Evolutionary conservation across 2,888 invertebrate species (phyloP).

Genomic region (Euspilapteryx auroguttella): DNA sequence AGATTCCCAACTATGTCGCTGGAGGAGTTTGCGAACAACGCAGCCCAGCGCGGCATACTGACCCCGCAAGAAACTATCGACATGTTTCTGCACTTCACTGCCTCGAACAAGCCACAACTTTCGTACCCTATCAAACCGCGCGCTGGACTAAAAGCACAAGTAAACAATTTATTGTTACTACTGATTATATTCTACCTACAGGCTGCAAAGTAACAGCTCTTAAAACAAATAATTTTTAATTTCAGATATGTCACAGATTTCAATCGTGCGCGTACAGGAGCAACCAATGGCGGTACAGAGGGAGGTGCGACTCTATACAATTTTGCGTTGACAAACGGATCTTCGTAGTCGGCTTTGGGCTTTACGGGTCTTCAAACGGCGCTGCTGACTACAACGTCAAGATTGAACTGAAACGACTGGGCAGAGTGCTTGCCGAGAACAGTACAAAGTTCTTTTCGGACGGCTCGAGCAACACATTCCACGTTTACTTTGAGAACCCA

Average conservation of each 20-base stretch:
- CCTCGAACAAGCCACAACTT: conserved; percentile 80
- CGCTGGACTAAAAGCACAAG: conserved; percentile 86
- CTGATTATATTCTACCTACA: too few species aligned
- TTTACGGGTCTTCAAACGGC: conserved; percentile 95
- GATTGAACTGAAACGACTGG: conserved; percentile 89
- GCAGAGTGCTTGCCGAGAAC: conserved; percentile 86
- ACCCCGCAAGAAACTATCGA: conserved; percentile 93
- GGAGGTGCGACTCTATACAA: conserved; percentile 94
- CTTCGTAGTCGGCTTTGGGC: conserved; percentile 93
- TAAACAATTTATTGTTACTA: too few species aligned
- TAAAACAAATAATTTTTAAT: conserved; percentile 12
- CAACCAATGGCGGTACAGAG: conserved; percentile 97
- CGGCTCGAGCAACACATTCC: conserved; percentile 94
- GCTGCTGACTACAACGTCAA: conserved; percentile 94
- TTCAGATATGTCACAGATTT: conserved; percentile 90
- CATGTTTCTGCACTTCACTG: conserved; percentile 93
- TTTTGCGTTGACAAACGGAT: conserved; percentile 95
- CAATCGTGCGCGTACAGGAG: conserved; percentile 95
- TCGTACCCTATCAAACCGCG: conserved; percentile 82
- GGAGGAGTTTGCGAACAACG: conserved; percentile 90
- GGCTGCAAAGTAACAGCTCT: too few species aligned
- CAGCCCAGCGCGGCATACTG: conserved; percentile 89
- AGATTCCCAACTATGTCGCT: conserved; percentile 93
- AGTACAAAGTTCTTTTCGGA: conserved; percentile 95
- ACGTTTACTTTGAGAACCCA: conserved; percentile 78